Evolutionary conservation across 2,113 vertebrate genomes (phyloP).

Genomic region (Stegostoma tigrinum): DNA sequence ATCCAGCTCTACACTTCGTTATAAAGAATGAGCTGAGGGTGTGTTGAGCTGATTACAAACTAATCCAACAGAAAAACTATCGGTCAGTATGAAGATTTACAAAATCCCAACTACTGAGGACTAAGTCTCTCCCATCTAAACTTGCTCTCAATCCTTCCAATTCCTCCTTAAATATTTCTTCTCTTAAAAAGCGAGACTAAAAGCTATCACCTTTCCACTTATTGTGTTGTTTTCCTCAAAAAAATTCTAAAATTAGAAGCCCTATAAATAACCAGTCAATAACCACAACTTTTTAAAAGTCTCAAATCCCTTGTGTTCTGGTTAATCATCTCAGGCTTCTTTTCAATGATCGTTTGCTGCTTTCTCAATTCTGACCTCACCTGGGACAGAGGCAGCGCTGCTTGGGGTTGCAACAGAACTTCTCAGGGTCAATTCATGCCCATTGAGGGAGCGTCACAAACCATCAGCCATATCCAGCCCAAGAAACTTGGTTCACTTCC

Average conservation of each 20-base stretch:
- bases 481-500: not conserved
- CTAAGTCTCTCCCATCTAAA: not conserved
- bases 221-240: not conserved
- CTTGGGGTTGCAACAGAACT: not conserved
- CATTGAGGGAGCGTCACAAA: not conserved
- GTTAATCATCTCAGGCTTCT: not conserved
- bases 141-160: not conserved
- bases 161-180: not conserved
- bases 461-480: no score
- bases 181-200: not conserved
- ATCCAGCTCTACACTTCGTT: no score
- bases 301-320: not conserved
- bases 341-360: not conserved
- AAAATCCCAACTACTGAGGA: not conserved
- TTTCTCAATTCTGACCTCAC: not conserved
- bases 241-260: conserved; percentile 14
- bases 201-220: not conserved
- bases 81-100: not conserved
- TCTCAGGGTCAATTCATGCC: not conserved
- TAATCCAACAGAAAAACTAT: not conserved
- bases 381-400: not conserved
- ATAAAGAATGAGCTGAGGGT: not conserved
- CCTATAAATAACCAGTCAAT: not conserved
- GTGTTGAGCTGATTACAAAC: not conserved
- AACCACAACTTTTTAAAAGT: not conserved